Evolutionary conservation across 2,113 vertebrate species (phyloP), one percentile per base, ranked within the genome.

Genomic region (Perognathus longimembris): DNA sequence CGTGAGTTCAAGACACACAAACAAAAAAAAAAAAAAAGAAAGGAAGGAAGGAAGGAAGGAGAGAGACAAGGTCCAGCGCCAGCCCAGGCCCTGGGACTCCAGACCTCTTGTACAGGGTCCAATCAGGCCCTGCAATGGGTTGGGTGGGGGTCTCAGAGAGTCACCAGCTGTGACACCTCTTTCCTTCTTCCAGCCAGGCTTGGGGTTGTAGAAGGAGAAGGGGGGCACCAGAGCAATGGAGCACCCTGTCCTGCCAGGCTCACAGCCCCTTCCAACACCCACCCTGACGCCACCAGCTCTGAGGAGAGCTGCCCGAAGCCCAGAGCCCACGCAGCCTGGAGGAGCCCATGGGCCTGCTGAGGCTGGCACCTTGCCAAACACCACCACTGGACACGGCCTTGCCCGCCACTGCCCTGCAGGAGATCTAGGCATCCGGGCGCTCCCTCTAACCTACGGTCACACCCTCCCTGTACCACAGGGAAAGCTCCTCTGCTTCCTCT

Each of bases 181-280:
- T 79, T 59, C 15, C 57, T 21, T 36, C 61, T 75, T 59, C 59
- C 36, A 42, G 40, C 75, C 96, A 95, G 88, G 93, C 95, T 88
- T 73, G 54, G 90, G 66, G 63, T 42, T 74, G 93, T 92, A 79
- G 95, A 71, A 96, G 96, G 86, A 96, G 96, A 95, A 22, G 71
- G 91, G 96, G 89, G 91, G n/a, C 78, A 88, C 89, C 95, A 97
- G 96, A 96, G 80, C 10, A 7, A 61, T 20, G 38, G 93, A 64
- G 83, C 81, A 38, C 59, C 83, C 70, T 61, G 89, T 95, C 91
- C 88, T 76, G 95, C 97, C 96, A 95, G 95, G 89, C 95, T 73
- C 0, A 92, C 94, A 96, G 96, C 95, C 20, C 88, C 87, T 95
- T 96, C 97, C 97, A 97, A 96, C 88, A 97, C 92, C 97, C 97